These are phyloP conservation scores for Papilio protenor DNA, from an alignment of 2,888 invertebrate genomes.

Conservation along the genomic window DNA sequence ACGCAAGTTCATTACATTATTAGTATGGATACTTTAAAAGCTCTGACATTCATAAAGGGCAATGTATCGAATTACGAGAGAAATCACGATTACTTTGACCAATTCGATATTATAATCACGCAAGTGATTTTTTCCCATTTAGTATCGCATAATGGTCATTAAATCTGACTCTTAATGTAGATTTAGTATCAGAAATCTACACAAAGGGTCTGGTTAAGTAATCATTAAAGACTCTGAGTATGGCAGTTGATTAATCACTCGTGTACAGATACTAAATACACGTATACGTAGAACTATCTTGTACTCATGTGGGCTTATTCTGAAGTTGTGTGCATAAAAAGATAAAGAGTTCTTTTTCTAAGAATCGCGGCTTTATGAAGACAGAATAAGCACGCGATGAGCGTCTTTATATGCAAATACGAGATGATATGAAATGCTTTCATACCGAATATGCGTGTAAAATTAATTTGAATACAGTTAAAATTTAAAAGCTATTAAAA, in stretches of 20 bases:
- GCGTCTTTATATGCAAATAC: conserved; percentile 32
- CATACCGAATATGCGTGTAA: not conserved
- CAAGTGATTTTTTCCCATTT: not conserved
- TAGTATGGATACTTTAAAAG: not conserved
- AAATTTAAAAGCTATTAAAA: conserved; percentile 7
- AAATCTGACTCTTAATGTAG: not conserved
- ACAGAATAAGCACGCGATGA: conserved; percentile 1
- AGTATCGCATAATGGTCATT: not conserved
- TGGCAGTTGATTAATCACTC: not conserved
- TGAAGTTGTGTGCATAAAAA: conserved; percentile 13
- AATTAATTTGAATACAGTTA: conserved; percentile 11
- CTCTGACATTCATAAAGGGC: not conserved
- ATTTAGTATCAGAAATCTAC: no score
- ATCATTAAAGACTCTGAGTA: not conserved
- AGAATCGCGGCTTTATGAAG: not conserved
- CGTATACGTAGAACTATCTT: not conserved
- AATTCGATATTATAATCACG: not conserved
- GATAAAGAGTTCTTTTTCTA: conserved; percentile 20
- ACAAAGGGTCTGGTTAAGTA: no score
- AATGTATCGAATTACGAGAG: not conserved
- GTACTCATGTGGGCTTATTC: not conserved
- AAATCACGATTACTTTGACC: not conserved
- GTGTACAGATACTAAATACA: not conserved
- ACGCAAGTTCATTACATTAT: not conserved
- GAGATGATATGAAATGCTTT: conserved; percentile 16